A percentile compares a stretch with the other conserved stretches of the same genome.
phyloP scores from a whole-genome alignment of 2,888 invertebrate genomes.

The Seira ritae region DNA sequence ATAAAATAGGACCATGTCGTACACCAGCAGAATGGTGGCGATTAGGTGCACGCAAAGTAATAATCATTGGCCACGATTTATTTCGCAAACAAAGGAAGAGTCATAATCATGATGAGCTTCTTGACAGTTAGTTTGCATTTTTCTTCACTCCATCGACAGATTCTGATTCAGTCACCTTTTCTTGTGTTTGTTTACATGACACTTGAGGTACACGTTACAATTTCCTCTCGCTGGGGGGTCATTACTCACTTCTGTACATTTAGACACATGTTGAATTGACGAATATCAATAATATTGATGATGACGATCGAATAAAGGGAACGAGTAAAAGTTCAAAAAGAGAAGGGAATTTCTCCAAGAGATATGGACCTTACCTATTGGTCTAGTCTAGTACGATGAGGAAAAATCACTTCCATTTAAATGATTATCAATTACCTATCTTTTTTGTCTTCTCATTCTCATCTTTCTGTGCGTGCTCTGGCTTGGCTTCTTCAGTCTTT shows the following conservation, averaged over 20 bases:
- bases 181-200: constrained; percentile 24
- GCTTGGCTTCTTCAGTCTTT: too few species aligned
- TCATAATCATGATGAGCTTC: too few species aligned
- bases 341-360: constrained; percentile 15
- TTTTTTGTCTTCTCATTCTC: too few species aligned
- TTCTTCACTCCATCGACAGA: too few species aligned
- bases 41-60: constrained; percentile 55
- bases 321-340: constrained; percentile 16
- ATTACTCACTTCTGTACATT: background rate
- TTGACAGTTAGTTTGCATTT: too few species aligned
- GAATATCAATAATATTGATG: background rate
- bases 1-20: too few species aligned
- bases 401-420: too few species aligned
- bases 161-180: constrained; percentile 13
- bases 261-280: background rate
- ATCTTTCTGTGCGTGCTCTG: too few species aligned
- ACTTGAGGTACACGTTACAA: constrained; percentile 39
- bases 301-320: background rate
- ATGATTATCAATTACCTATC: too few species aligned
- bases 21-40: constrained; percentile 2
- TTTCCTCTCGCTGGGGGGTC: constrained; percentile 36
- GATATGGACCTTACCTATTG: too few species aligned
- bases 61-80: constrained; percentile 49
- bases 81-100: constrained; percentile 28
- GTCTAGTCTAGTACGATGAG: too few species aligned